Base-by-base conservation (phyloP, 2,888 invertebrate genomes). In the Xanthorhoe designata region DNA sequence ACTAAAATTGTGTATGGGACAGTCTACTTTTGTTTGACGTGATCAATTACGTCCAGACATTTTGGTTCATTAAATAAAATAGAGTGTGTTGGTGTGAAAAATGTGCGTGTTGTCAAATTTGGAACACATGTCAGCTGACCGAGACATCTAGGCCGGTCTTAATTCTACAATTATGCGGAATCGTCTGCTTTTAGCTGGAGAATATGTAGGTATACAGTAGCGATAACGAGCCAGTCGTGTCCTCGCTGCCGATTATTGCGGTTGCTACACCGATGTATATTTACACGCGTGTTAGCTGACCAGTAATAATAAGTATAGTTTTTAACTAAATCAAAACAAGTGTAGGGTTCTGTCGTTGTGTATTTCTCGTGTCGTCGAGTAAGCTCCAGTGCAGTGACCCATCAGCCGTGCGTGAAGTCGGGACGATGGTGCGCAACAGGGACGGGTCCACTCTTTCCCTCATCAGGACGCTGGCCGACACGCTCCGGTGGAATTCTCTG, bases 171-270 rank as follows among this genome's bases (percentile, higher is more conserved):
- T 64, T 83, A 84, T 82, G 80, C 83, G 82, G 85, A 84, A 82
- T 87, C 82, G 81, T 84, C 83, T 82, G 84, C 85, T 86, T n/a
- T 79, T 75, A 79, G 76, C 85, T 87, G 86, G 87, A 89, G 87
- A 88, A 89, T 88, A 90, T 88, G 88, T 88, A 89, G 64, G 68
- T 64, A 64, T 35, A 42, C 53, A 89, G 88, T 88, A 87, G 81
- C 87, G 90, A 92, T 92, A 92, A 91, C 87, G 82, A 83, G 89
- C 86, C 92, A 92, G 92, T 92, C 90, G 89, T 83, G 86, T 88
- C 86, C 88, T 86, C 88, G 89, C 91, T 80, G 84, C 80, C 90
- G 92, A 86, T 91, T 89, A 92, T 92, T 88, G 87, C 91, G 92
- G 92, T 91, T 89, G 90, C 83, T 84, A 83, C 81, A 79, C 78